Base-by-base conservation (phyloP, 2,797 vertebrate genomes). In the Heterohyrax brucei region DNA sequence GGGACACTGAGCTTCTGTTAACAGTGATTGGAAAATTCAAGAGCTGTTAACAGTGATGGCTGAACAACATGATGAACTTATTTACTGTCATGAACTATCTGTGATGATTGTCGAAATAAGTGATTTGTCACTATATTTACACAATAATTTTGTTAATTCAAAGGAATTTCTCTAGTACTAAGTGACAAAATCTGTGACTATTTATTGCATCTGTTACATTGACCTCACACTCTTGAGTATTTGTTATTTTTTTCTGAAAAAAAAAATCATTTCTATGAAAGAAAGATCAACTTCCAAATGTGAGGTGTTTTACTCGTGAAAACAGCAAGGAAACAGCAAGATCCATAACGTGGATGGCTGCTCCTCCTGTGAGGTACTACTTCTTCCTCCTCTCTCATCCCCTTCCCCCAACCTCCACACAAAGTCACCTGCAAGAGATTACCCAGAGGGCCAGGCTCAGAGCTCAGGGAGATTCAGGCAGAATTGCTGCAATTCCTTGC, bases 401-500 rank as follows among this genome's bases (percentile, higher is more conserved):
- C 56, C 22, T 26, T 18, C 19, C 5, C 56, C 18, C 44, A 46
- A 21, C 44, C 53, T 68, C 50, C 24, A 28, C 21, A 70, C 61
- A 93, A 86, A 59, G 28, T 2, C 68, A 87, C 39, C 62, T 89
- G 50, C 56, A 33, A 33, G 68, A 50, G 87, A 89, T 95, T 39
- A 21, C 24, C 30, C 33, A 4, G 46, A 77, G 26, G 87, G 61
- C 66, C 86, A 75, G 46, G 62, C 46, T 76, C 10, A 61, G 4
- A 70, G 72, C 33, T 46, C 73, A 16, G 0, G 1, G 87, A 79
- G 77, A 80, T 61, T 33, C 48, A 30, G 53, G 24, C 85, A 90
- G 61, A 92, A 93, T 61, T 90, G 80, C 50, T 90, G 62, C 89
- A 86, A 77, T 77, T 92, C 83, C 68, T 88, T 59, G 66, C 66